Evolutionary conservation across 2,113 vertebrate genomes (phyloP), one percentile per base, ranked within the genome.

Genomic region (Forbesichthys agassizii): DNA sequence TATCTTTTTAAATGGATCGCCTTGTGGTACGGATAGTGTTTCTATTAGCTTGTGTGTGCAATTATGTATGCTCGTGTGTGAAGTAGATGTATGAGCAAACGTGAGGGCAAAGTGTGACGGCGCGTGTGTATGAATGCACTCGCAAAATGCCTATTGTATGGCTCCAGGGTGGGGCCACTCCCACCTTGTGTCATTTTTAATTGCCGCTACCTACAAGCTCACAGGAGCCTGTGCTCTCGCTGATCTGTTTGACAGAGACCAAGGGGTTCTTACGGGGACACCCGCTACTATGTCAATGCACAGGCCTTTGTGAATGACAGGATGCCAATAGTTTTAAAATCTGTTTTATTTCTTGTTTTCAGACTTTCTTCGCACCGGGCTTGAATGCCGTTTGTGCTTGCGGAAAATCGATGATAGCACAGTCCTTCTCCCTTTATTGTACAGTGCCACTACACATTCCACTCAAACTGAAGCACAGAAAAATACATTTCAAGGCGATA

Each of bases 1-100:
- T 83, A 91, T 89, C 90, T 93, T 93, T 93, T 93, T 92, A 90
- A 93, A 91, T 90, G 87, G 91, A 88, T 84, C 83, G 86, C 88
- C 80, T 86, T 86, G 84, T 91, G 83, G 83, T 86, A 80, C 73
- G 70, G 74, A 87, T 87, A 80, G 84, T 92, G 88, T 92, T 90
- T 91, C 81, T 92, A 92, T 88, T 81, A 81, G 80, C 85, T 81
- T 86, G 84, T 86, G 82, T 85, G 84, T 78, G 77, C 62, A 58
- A 51, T 13, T 47, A 58, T 20, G 64, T 85, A 77, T 48, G 75
- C 57, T 77, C 69, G 74, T 64, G 83, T 52, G 81, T 83, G 82
- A 66, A 78, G 73, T 81, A 14, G 59, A 69, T 52, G 36, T 42
- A 42, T 52, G 13, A 52, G 49, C 13, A 14, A 52, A 52, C 49